Evolutionary conservation across 2,888 invertebrate species (phyloP).

Genomic region (Cheilosia grossa): DNA sequence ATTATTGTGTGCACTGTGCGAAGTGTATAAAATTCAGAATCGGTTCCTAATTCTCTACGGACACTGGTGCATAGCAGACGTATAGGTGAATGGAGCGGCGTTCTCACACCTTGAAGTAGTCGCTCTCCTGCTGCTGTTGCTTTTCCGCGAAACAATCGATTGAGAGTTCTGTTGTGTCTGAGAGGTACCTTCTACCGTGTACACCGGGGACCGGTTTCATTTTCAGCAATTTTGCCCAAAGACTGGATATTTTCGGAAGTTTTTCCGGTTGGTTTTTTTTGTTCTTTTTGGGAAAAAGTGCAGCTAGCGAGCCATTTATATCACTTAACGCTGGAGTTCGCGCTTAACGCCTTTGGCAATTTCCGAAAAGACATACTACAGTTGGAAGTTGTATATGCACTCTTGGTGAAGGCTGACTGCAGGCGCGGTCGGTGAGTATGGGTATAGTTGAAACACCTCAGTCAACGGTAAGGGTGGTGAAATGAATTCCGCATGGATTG

Average conservation of each 20-base stretch:
- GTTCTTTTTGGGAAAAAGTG: slow-evolving; percentile 13
- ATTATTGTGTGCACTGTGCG: slow-evolving; percentile 73
- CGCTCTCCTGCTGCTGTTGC: slow-evolving; percentile 2
- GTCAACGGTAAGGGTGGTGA: slow-evolving; percentile 22
- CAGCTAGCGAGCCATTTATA: slow-evolving; percentile 69
- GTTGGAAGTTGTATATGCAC: slow-evolving; percentile 11
- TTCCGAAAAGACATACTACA: slow-evolving; percentile 38
- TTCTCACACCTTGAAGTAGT: slow-evolving; percentile 45
- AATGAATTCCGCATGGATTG: slow-evolving; percentile 67
- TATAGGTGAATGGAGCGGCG: slow-evolving; percentile 11
- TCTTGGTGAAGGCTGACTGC: slow-evolving; percentile 32
- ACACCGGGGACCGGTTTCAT: slow-evolving; percentile 56
- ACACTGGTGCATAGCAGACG: slow-evolving; percentile 8
- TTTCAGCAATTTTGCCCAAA: slow-evolving; percentile 60
- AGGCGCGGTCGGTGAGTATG: not conserved
- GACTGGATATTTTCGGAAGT: slow-evolving; percentile 23
- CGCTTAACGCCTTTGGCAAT: slow-evolving; percentile 61
- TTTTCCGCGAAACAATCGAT: slow-evolving; percentile 60
- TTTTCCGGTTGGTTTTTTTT: slow-evolving; percentile 7
- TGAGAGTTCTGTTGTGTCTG: slow-evolving; percentile 55
- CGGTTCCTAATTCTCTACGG: slow-evolving; percentile 74
- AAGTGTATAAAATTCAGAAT: slow-evolving; percentile 74
- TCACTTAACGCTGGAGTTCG: slow-evolving; percentile 61
- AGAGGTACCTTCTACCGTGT: slow-evolving; percentile 8
- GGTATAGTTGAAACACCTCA: slow-evolving; percentile 22